Conservation (phyloP, 92 coral and sea anemone species). For the Galaxea fascicularis region DNA sequence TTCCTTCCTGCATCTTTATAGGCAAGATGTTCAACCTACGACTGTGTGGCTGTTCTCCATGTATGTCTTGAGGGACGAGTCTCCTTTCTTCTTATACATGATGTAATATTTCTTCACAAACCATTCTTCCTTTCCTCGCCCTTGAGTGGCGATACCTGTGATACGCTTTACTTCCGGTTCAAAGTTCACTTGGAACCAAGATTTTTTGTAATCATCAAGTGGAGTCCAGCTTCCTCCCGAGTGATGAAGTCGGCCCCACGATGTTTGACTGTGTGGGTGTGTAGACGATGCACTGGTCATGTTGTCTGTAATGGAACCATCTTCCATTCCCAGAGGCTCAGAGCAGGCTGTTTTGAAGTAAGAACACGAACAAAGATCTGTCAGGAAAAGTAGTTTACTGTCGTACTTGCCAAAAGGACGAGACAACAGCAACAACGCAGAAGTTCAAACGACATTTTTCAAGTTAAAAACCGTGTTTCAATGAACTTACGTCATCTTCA, state of each 20-base stretch:
- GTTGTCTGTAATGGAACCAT: constrained; percentile 32
- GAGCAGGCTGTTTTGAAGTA: constrained; percentile 60
- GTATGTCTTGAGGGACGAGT: constrained; percentile 6
- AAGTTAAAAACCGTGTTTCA: no score
- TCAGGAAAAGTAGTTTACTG: neutral
- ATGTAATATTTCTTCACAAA: constrained; percentile 52
- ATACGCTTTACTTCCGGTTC: constrained; percentile 64
- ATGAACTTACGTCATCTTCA: no score
- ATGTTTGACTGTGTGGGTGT: neutral
- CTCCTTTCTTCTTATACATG: constrained; percentile 35
- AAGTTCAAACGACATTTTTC: no score
- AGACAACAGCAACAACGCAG: no score
- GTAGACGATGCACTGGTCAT: constrained; percentile 42
- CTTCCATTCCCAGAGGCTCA: constrained; percentile 77
- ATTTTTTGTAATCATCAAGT: constrained; percentile 30
- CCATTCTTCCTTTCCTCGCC: constrained; percentile 62
- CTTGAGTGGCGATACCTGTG: constrained; percentile 79
- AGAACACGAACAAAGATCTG: neutral
- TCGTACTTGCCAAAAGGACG: no score
- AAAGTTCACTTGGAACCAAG: constrained; percentile 73
- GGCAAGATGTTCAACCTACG: constrained; percentile 15
- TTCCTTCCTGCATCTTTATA: no score
- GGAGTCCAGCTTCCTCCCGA: constrained; percentile 72
- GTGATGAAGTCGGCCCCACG: constrained; percentile 62
- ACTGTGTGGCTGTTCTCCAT: constrained; percentile 15